Evolutionary conservation across 2,797 vertebrate genomes (phyloP), one percentile per base, ranked within the genome.

Genomic region (Sebastes kiyomatsui): DNA sequence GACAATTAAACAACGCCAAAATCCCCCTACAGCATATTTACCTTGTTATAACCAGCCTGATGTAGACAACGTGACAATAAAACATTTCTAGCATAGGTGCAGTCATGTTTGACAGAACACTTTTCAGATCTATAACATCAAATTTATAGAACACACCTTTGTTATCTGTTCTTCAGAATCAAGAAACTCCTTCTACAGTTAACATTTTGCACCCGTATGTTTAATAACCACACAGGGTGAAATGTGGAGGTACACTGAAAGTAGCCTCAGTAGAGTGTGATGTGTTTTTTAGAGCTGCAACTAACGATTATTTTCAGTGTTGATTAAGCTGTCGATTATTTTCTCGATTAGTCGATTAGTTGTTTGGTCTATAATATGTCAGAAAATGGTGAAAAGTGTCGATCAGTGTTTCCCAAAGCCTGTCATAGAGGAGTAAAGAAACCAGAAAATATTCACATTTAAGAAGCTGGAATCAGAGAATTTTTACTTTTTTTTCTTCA

Each of bases 401-500:
- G 5, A 42, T 42, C 1, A 16, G 38, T 42, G 2, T 42, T 16
- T 42, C 38, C 13, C 38, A 42, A 42, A 42, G 42, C 16, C 42
- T 6, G 38, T 42, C 38, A 6, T 6, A 1, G 13, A 42, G 42
- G 42, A 46, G 42, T 46, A 18, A 46, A 18, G 6, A 1, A 46
- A 46, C 3, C 42, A 46, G 42, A 46, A 46, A 46, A 18, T 46
- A 46, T 0, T 46, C 42, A 46, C 16, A 46, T 46, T 46, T 18
- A 46, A 42, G 38, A 42, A 42, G 38, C 38, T 42, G 6, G 14
- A 42, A 42, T 42, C 38, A 42, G 38, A 42, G 14, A 7, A 16
- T 42, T 42, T 42, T 3, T 0, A 18, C 16, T 46, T 46, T 46
- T 18, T 20, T 46, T 20, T 46, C 42, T 46, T 46, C 0, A 1